These are phyloP conservation scores for Bothrops jararaca DNA, from an alignment of 2,113 vertebrate species.

Conservation along the genomic window DNA sequence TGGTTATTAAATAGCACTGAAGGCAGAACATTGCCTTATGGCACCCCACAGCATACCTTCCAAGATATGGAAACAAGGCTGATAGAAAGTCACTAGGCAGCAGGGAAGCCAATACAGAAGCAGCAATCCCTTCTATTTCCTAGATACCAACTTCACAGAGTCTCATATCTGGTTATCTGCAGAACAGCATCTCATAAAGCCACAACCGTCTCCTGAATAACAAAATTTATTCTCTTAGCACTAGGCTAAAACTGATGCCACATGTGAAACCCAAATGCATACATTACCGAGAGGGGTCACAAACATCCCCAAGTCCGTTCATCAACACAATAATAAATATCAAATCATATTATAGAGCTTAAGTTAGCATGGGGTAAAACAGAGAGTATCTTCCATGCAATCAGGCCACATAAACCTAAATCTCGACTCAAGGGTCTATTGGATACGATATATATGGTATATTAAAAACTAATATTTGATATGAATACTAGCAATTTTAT, in stretches of 20 bases:
- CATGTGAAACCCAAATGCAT: not conserved
- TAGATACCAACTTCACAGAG: not conserved
- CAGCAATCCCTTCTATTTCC: not conserved
- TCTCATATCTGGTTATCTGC: not conserved
- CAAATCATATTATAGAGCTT: not conserved
- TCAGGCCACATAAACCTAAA: not conserved
- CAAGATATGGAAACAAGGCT: not conserved
- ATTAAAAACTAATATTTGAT: not conserved
- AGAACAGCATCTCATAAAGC: not conserved
- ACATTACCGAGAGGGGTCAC: too few species aligned
- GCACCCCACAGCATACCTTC: not conserved
- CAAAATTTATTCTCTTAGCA: not conserved
- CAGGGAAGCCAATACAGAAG: not conserved
- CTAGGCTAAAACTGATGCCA: not conserved
- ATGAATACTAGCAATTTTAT: not conserved
- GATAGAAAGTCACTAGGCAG: not conserved
- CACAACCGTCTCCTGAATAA: not conserved
- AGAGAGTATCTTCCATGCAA: not conserved
- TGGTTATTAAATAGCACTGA: not conserved
- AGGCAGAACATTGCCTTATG: not conserved
- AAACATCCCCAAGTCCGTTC: too few species aligned
- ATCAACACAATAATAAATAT: too few species aligned
- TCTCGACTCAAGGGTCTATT: not conserved
- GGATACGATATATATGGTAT: not conserved
- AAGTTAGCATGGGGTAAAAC: not conserved